Conservation (phyloP, 1,140 invertebrate genomes). For the Eufriesea mexicana region DNA sequence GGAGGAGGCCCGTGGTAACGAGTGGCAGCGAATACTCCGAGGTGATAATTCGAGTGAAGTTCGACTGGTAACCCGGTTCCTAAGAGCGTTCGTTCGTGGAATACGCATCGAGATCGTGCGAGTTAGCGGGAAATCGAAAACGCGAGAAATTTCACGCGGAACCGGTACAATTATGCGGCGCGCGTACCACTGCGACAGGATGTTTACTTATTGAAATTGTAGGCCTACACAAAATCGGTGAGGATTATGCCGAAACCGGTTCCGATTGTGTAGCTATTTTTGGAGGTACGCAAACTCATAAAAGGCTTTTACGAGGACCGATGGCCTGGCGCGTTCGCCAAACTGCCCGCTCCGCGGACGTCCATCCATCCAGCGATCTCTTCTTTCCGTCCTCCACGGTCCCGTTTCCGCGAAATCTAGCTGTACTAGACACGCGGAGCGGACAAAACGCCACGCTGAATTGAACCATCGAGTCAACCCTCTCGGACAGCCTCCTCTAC, state of each 20-base stretch:
- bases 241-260: constrained; percentile 66
- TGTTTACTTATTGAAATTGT: constrained; percentile 49
- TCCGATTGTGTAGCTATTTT: constrained; percentile 69
- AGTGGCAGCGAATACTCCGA: not conserved
- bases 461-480: too few species aligned
- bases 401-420: not conserved
- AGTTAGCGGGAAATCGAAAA: not conserved
- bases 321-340: constrained; percentile 23
- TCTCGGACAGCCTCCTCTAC: too few species aligned
- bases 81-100: not conserved
- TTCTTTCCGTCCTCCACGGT: not conserved
- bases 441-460: too few species aligned
- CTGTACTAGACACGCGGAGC: too few species aligned
- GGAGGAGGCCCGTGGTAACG: too few species aligned
- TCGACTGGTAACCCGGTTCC: not conserved
- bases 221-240: constrained; percentile 59
- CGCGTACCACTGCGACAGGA: constrained; percentile 24
- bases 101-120: not conserved
- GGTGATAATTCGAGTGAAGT: not conserved
- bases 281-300: constrained; percentile 66
- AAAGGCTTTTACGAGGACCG: constrained; percentile 66
- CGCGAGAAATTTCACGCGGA: not conserved
- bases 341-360: not conserved
- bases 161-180: constrained; percentile 36
- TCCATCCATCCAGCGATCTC: not conserved